These are phyloP conservation scores for Hyles vespertilio DNA, from an alignment of 1,140 invertebrate genomes.

Conservation along the genomic window DNA sequence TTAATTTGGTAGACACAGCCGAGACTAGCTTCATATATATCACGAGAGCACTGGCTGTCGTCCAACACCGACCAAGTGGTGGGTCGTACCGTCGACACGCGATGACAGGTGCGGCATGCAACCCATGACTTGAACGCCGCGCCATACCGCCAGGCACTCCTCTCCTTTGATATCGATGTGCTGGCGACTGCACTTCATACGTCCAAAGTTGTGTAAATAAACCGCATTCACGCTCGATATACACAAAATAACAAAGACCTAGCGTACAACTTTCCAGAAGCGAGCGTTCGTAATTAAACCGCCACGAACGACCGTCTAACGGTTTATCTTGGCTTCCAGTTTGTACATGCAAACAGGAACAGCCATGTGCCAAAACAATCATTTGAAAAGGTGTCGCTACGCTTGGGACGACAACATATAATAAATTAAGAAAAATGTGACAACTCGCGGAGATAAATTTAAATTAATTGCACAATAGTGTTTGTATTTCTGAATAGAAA, in stretches of 20 bases:
- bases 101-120: conserved; percentile 67
- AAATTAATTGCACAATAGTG: conserved; percentile 43
- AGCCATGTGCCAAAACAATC: conserved; percentile 41
- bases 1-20: conserved; percentile 72
- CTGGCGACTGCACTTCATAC: conserved; percentile 15
- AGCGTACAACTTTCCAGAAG: no score
- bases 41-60: conserved; percentile 57
- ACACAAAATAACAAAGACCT: conserved; percentile 13
- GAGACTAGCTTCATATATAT: conserved; percentile 65
- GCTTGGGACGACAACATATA: conserved; percentile 32
- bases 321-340: conserved; percentile 28
- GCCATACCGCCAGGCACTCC: conserved; percentile 37
- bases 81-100: conserved; percentile 57
- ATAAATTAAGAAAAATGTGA: conserved; percentile 49
- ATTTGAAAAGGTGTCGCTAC: conserved; percentile 34
- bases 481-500: conserved; percentile 52
- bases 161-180: conserved; percentile 41
- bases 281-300: background rate
- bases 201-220: conserved; percentile 16
- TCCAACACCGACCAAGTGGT: conserved; percentile 64
- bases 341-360: conserved; percentile 29
- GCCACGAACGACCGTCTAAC: conserved; percentile 8
- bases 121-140: conserved; percentile 57
- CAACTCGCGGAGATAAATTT: conserved; percentile 39
- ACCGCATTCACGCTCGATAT: conserved; percentile 12